Base-by-base conservation (phyloP, 64 coral and sea anemone species). In the Astreopora myriophthalma region DNA sequence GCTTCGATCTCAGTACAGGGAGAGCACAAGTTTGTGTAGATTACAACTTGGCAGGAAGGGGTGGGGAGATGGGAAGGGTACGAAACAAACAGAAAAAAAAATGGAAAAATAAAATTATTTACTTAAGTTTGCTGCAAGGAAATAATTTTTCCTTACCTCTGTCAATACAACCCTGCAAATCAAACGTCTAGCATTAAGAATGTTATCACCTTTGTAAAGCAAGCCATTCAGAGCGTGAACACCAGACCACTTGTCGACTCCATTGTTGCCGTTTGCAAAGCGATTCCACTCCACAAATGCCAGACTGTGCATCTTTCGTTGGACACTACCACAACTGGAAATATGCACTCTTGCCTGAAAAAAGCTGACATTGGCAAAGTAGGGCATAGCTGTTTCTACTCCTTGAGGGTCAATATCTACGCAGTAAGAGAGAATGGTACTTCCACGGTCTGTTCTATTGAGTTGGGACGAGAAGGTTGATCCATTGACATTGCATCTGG, bases 121-220 rank as follows among this genome's bases (percentile, higher is more conserved):
- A 28, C 23, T 75, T 75, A 75, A 20, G 20, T 75, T 75, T 75
- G 73, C 73, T 10, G 44, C 38, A 24, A 46, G 73, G 73, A 42
- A 65, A 48, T 83, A 83, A 27, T 83, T 83, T 32, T 32, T 63
- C 49, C 22, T 31, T 8, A 83, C 79, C n/a, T 62, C 8, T 8
- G 52, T 33, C 26, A 81, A 35, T 5, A 81, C 48, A 23, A 81
- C 77, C 57, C 77, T 60, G 49, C 77, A n/a, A 39, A 83, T 83
- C 26, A 83, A 5, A 20, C 51, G 49, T 34, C 79, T 83, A 28
- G 16, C 27, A 83, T 65, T 83, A 12, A 83, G 16, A 24, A 83
- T 62, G 27, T 83, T 58, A 22, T 63, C 79, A 9, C 46, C 51
- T 25, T 83, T 58, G 33, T 83, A 83, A 37, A 83, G 34, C 1